Evolutionary conservation across 2,888 invertebrate genomes (phyloP).

Genomic region (Drosophila antonietae): DNA sequence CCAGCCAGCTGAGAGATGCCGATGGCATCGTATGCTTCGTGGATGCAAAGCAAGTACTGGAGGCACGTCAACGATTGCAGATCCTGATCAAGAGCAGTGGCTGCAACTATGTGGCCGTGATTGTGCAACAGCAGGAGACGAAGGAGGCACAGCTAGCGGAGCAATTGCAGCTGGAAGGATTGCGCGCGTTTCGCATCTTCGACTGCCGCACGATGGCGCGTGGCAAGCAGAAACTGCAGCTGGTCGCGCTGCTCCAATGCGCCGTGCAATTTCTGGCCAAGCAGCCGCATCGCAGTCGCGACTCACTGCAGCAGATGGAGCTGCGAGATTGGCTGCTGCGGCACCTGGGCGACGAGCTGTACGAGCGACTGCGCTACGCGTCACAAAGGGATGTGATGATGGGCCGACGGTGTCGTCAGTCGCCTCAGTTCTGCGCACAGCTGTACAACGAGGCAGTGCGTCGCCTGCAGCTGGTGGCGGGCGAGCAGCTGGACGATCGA

Average conservation of each 20-base stretch:
- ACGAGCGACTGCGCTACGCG: slow-evolving; percentile 85
- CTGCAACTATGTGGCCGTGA: slow-evolving; percentile 75
- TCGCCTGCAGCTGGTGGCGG: slow-evolving; percentile 87
- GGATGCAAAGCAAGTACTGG: slow-evolving; percentile 49
- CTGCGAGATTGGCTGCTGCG: slow-evolving; percentile 86
- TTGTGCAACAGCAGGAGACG: slow-evolving; percentile 55
- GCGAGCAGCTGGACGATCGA: slow-evolving; percentile 87
- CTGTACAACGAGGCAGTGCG: slow-evolving; percentile 89
- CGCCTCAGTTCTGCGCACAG: slow-evolving; percentile 86
- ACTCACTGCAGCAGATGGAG: slow-evolving; percentile 87
- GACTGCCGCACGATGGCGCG: slow-evolving; percentile 35
- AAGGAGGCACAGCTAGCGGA: slow-evolving; percentile 31
- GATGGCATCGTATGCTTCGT: slow-evolving; percentile 80
- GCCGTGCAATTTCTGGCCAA: slow-evolving; percentile 69
- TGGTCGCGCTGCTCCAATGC: slow-evolving; percentile 81
- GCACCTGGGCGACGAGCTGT: slow-evolving; percentile 88
- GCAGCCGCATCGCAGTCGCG: slow-evolving; percentile 76
- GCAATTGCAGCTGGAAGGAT: slow-evolving; percentile 63
- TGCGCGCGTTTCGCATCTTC: slow-evolving; percentile 82
- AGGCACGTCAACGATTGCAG: slow-evolving; percentile 73
- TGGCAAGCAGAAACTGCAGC: slow-evolving; percentile 26
- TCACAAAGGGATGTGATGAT: slow-evolving; percentile 74
- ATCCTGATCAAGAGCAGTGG: slow-evolving; percentile 64
- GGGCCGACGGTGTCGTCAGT: slow-evolving; percentile 78
- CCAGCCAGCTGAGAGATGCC: slow-evolving; percentile 68